Evolutionary conservation across 2,113 vertebrate species (phyloP), one percentile per base, ranked within the genome.

Genomic region (Perca fluviatilis): DNA sequence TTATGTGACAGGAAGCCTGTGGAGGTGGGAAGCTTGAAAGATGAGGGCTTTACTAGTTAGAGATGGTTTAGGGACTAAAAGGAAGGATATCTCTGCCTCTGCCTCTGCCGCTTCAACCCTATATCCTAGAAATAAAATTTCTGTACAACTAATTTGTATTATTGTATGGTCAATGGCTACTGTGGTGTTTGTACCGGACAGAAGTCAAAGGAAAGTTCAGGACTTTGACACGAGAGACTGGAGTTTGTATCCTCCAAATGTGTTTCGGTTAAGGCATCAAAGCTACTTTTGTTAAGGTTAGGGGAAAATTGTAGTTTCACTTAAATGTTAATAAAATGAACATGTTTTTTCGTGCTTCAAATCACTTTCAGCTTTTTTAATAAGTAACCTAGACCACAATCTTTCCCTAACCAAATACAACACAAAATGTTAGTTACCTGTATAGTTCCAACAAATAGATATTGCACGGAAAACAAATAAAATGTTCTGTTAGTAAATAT

Each of bases 1-100:
- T 30, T 33, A 11, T 33, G 30, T 50, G 66, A 64, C 58, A 83
- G 60, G 18, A 74, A 66, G 54, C n/a, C 49, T 56, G 64, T 21
- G 54, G 36, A 23, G 50, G 21, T 25, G 36, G 21, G 40, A 43
- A 25, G 64, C 12, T 27, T 56, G 9, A 62, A 25, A 61, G 40
- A 68, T 10, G 30, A 25, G 19, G 21, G 12, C 14, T 62, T 15
- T 11, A 30, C 16, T 18, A 43, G 33, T 54, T 15, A 16, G 8
- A 84, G 25, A 67, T 18, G 3, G 14, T 61, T 62, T 33, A 0
- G 15, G 53, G 69, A 46, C 3, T 46, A 10, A 27, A 10, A 19
- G 7, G 19, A 25, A 25, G 25, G 40, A 27, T 6, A 18, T 68
- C 2, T 27, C 27, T 27, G 27, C 27, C 9, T 58, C 6, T 0